These are phyloP conservation scores for Aix galericulata DNA, from an alignment of 2,113 vertebrate species.

Conservation along the genomic window DNA sequence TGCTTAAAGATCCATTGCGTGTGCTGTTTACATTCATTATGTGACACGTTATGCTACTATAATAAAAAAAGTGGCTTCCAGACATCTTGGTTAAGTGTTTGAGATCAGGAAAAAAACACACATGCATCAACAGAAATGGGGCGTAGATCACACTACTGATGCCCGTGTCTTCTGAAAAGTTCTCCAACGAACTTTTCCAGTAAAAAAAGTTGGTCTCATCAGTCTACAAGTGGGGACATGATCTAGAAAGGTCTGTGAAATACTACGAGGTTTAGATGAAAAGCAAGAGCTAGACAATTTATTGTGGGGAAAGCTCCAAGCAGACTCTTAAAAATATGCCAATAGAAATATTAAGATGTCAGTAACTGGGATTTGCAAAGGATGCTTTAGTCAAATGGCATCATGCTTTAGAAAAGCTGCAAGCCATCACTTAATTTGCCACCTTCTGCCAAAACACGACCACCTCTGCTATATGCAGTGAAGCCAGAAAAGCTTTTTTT, in stretches of 20 bases:
- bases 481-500: background rate
- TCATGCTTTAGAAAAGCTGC: background rate
- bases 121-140: rapidly evolving
- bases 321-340: background rate
- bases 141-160: background rate
- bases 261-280: background rate
- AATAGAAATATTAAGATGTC: background rate
- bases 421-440: background rate
- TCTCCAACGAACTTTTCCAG: background rate
- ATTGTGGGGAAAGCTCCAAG: background rate
- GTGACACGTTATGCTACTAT: rapidly evolving
- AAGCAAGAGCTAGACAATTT: background rate
- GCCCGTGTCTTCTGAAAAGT: background rate
- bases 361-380: background rate
- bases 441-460: background rate
- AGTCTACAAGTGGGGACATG: background rate
- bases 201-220: background rate
- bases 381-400: no score
- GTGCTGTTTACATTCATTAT: background rate
- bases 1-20: background rate
- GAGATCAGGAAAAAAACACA: background rate
- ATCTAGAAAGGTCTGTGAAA: background rate
- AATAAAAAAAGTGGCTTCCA: background rate
- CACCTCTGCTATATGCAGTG: background rate
- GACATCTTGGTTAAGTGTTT: background rate